phyloP scores from a whole-genome alignment of 2,888 invertebrate genomes.

The Digitonthophagus gazella region DNA sequence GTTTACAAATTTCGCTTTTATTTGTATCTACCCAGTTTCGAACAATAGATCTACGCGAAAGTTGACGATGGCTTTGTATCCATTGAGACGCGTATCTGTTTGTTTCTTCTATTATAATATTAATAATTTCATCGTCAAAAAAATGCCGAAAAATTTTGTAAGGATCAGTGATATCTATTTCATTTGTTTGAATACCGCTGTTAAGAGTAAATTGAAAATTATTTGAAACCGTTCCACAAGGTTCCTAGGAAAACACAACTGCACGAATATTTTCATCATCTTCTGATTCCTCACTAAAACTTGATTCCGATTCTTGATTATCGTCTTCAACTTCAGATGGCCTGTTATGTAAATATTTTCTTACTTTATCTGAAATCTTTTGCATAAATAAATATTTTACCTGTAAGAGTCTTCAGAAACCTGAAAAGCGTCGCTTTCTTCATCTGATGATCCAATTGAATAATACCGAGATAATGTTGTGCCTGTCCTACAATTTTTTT shows the following conservation, averaged over 20 bases:
- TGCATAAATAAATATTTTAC: not conserved
- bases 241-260: not conserved
- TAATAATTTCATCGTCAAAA: constrained; percentile 1
- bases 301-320: constrained; percentile 6
- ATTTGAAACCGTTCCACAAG: constrained; percentile 6
- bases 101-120: constrained; percentile 7
- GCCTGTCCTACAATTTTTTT: no score
- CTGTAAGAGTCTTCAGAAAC: constrained; percentile 5
- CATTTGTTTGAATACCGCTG: constrained; percentile 6
- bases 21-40: constrained; percentile 3
- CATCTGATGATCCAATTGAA: no score
- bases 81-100: constrained; percentile 11
- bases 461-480: no score
- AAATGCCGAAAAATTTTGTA: constrained; percentile 11
- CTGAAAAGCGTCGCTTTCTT: constrained; percentile 1
- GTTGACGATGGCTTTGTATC: constrained; percentile 6
- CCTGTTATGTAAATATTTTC: not conserved
- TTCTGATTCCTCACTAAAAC: constrained; percentile 6
- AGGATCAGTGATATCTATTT: no score
- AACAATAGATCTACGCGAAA: constrained; percentile 11
- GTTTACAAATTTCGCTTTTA: constrained; percentile 10
- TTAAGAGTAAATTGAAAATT: constrained; percentile 10
- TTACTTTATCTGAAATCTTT: constrained; percentile 2
- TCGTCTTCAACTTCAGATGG: constrained; percentile 3
- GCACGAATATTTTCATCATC: constrained; percentile 1